These are phyloP conservation scores for Acanthisitta chloris DNA, from an alignment of 2,113 vertebrate species.

Conservation along the genomic window DNA sequence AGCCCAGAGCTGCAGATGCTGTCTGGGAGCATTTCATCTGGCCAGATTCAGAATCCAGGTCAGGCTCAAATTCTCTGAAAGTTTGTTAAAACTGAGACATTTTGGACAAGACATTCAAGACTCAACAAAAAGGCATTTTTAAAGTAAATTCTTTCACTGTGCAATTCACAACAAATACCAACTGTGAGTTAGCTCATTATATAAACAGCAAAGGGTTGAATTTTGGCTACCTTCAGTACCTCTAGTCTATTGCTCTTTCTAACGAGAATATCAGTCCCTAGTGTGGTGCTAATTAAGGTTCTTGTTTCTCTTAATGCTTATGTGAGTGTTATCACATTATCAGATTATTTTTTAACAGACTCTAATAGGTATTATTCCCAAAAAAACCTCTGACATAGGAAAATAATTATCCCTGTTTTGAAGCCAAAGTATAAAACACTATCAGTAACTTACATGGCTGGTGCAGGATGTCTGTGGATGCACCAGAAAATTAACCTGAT, in stretches of 20 bases:
- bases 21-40: neutral
- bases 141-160: slow-evolving; percentile 26
- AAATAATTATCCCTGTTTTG: neutral
- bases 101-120: slow-evolving; percentile 1
- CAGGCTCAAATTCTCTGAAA: slow-evolving; percentile 20
- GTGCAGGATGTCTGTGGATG: neutral
- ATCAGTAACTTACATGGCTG: neutral
- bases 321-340: neutral
- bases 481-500: neutral
- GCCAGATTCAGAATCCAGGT: slow-evolving; percentile 5
- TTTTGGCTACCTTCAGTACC: neutral
- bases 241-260: neutral
- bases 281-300: neutral
- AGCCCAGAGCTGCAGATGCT: neutral
- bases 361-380: neutral
- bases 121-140: slow-evolving; percentile 54
- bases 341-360: neutral
- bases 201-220: slow-evolving; percentile 2
- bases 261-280: neutral
- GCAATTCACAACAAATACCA: slow-evolving; percentile 39
- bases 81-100: slow-evolving; percentile 21
- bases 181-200: slow-evolving; percentile 21
- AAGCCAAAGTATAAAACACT: neutral
- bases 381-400: neutral
- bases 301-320: neutral